Percentiles rank a stretch among this genome's conserved stretches.
Conservation (phyloP, 2,797 vertebrate species). For the Pipistrellus pygmaeus region DNA sequence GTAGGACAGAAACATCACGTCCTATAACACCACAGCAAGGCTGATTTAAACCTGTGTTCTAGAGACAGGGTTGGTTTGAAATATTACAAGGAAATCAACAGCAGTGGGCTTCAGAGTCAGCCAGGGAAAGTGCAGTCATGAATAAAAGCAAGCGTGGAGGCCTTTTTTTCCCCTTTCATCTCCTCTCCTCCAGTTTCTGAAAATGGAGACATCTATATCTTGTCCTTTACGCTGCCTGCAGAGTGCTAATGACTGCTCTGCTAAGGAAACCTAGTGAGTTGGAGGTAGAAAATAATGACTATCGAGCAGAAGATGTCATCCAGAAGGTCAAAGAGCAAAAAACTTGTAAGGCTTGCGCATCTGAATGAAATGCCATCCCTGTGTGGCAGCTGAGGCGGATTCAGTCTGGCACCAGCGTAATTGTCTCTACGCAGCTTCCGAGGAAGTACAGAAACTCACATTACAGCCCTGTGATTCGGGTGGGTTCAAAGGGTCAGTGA, state of each 20-base stretch:
- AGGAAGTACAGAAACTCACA: conserved; percentile 42
- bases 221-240: conserved; percentile 7
- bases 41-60: neutral
- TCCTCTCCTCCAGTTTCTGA: conserved; percentile 64
- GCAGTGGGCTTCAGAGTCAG: neutral
- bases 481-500: conserved; percentile 4
- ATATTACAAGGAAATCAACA: conserved; percentile 23
- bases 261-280: conserved; percentile 45
- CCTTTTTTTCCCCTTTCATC: neutral
- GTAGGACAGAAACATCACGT: neutral
- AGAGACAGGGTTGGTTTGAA: neutral
- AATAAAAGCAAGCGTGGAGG: conserved; percentile 47
- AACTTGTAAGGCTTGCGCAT: conserved; percentile 28
- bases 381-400: neutral
- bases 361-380: conserved; percentile 38
- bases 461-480: neutral
- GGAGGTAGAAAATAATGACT: conserved; percentile 74
- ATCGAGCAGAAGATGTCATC: conserved; percentile 48
- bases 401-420: conserved; percentile 53
- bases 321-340: conserved; percentile 57
- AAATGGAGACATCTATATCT: neutral
- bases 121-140: neutral
- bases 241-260: conserved; percentile 68
- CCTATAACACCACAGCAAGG: neutral
- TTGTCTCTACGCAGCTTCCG: conserved; percentile 66